Evolutionary conservation across 2,113 vertebrate species (phyloP), one percentile per base, ranked within the genome.

Genomic region (Cheirogaleus medius): DNA sequence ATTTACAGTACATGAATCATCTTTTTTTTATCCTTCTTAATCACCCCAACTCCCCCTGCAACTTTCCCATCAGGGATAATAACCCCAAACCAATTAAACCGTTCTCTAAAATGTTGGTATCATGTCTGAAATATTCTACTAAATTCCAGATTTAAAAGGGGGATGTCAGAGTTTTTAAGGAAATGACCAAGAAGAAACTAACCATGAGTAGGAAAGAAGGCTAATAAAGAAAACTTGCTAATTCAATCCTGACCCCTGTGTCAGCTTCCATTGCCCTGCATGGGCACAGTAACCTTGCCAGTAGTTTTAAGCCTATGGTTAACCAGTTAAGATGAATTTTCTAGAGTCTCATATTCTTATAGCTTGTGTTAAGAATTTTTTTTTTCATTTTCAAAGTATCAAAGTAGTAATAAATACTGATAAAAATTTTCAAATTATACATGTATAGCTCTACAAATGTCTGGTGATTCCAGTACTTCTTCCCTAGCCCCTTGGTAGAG

Each of bases 1-100:
- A 95, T 97, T 97, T 96, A 94, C 89, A 97, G 96, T 94, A 83
- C 42, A 64, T 95, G 96, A 97, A 93, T 98, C 89, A 97, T 91
- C 71, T 87, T 87, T 96, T 96, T 81, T 76, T 39, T 37, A 37
- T 18, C 47, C 54, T 77, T 87, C 18, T 47, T 92, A 73, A 63
- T 82, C 83, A 84, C 66, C 74, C 21, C 29, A 34, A 56, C 71
- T 80, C 82, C 84, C 42, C 54, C 69, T 37, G 42, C 23, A 71
- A 76, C 63, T 87, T 11, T 87, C n/a, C 9, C 37, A 58, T 86
- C 73, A 85, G 42, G 80, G 76, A 56, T 56, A 74, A 68, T 85
- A 56, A 88, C 44, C 11, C 20, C 47, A n/a, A 91, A 13, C 66
- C 52, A 66, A 74, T 58, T 68, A 86, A 92, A 71, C 11, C 9